phyloP scores from a whole-genome alignment of 2,113 vertebrate species.

The Balaeniceps rex region DNA sequence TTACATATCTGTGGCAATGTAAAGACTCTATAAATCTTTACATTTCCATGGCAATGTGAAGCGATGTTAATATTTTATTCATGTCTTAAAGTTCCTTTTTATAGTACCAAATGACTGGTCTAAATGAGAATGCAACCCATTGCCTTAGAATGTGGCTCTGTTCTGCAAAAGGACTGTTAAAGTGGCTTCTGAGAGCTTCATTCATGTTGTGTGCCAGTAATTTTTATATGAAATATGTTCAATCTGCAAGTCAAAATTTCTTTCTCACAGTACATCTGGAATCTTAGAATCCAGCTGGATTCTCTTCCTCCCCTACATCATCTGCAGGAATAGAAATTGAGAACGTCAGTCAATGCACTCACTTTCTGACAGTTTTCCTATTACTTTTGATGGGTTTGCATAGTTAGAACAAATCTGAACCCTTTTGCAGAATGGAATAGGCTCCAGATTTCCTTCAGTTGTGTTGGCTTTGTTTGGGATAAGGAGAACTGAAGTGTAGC shows the following conservation, averaged over 20 bases:
- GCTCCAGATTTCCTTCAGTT: background rate
- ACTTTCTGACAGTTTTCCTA: background rate
- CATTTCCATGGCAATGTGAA: background rate
- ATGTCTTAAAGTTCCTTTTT: background rate
- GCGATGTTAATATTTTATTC: background rate
- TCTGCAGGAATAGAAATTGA: background rate
- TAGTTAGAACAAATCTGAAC: background rate
- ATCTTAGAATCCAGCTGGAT: background rate
- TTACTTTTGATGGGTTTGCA: background rate
- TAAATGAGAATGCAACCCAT: background rate
- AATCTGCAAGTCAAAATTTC: background rate
- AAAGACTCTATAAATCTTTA: background rate
- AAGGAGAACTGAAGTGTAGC: background rate
- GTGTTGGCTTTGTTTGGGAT: background rate
- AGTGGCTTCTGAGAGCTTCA: background rate
- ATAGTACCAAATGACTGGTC: background rate
- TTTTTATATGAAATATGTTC: background rate
- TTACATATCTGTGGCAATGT: background rate
- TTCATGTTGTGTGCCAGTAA: background rate
- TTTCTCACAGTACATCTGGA: background rate
- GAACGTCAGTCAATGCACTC: background rate
- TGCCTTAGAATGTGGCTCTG: background rate
- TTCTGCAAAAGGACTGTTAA: background rate
- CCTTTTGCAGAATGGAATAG: background rate
- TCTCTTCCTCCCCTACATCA: background rate